Evolutionary conservation across 92 coral and sea anemone genomes (phyloP), one percentile per base, ranked within the genome.

Genomic region (Phymanthus crucifer): DNA sequence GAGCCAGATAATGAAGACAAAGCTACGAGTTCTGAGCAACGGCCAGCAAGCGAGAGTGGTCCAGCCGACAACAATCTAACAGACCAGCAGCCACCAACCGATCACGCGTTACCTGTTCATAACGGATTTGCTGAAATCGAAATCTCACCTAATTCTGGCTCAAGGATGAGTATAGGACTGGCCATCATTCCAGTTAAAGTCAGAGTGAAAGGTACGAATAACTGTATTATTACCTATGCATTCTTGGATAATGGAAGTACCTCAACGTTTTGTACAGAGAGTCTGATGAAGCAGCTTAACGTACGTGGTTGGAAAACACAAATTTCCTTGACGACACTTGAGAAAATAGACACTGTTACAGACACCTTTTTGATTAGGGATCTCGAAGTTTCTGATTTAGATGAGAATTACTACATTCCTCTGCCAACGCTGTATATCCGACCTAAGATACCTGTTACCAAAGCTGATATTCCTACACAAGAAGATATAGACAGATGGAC

Each of bases 121-220:
- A 45, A 45, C 16, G 50, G 50, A 45, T 45, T 45, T 45, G 50
- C 16, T 45, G 50, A 45, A 0, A 45, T 45, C 50, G 16, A 45
- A 1, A 45, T 7, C 11, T 7, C 50, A 16, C 16, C 11, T 45
- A 7, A 16, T 45, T 16, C 0, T 7, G 50, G 11, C 50, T 9
- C 8, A 45, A 45, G 50, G 10, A 5, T 73, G 13, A 43, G 31
- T 27, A 76, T 64, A 72, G 84, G 80, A 56, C 72, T 83, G 83
- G 88, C 91, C 27, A 43, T 85, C 1, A 71, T 85, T 9, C 84
- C 89, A 32, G 92, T 82, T 5, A 85, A 81, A 57, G 84, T 88
- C n/a, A 79, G 79, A 57, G 3, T 19, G 1, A 66, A 71, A 48
- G 86, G 81, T 32, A 70, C 77, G 33, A 37, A 32, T 27, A 66